A percentile compares a stretch with the other conserved stretches of the same genome.
phyloP scores from a whole-genome alignment of 2,113 vertebrate genomes.

The Odontophorus gujanensis region DNA sequence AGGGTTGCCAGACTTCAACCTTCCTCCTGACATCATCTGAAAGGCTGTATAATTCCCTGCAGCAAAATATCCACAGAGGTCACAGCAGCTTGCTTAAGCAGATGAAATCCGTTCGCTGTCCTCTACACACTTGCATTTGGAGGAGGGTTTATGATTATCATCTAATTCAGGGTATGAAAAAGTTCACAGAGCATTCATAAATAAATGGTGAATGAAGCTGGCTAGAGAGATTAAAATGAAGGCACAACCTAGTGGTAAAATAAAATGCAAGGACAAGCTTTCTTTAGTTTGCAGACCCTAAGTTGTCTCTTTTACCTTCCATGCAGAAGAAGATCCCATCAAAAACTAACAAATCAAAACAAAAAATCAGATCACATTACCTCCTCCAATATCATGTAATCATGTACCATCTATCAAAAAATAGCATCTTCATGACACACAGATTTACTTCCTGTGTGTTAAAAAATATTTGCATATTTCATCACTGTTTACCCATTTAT shows the following conservation, averaged over 20 bases:
- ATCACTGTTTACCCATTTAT: neutral
- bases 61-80: constrained; percentile 18
- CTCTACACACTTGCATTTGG: neutral
- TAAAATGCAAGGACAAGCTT: neutral
- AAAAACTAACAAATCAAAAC: neutral
- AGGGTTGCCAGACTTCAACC: neutral
- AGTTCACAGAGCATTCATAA: neutral
- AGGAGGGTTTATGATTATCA: neutral
- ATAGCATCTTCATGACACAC: neutral
- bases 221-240: neutral
- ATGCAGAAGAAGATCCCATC: neutral
- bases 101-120: neutral
- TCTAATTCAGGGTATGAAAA: neutral
- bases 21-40: neutral
- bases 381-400: neutral
- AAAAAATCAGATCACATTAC: neutral
- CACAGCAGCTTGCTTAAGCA: constrained; percentile 19
- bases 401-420: neutral
- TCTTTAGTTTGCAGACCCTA: neutral
- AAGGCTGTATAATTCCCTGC: neutral
- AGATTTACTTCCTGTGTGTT: neutral
- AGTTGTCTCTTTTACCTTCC: neutral
- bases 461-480: neutral
- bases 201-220: neutral
- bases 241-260: neutral